Conservation (phyloP, 2,888 invertebrate species). For the Hyppa rectilinea region DNA sequence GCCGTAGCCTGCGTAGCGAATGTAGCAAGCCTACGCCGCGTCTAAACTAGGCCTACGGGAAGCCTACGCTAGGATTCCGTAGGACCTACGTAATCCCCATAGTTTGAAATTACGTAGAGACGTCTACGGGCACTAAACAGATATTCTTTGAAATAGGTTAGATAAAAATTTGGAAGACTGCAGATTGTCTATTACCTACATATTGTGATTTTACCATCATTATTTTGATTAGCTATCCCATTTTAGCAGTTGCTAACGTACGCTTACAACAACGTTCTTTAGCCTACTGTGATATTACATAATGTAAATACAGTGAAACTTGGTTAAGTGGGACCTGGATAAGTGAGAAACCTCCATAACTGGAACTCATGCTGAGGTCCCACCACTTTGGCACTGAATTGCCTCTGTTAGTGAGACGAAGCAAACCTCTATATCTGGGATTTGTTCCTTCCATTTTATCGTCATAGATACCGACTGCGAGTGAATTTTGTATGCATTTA, state of each 20-base stretch:
- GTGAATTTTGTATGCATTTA: no score
- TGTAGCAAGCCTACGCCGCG: slow-evolving; percentile 1
- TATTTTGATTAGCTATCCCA: background rate
- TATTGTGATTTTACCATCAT: background rate
- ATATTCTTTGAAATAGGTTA: background rate
- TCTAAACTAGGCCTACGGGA: background rate
- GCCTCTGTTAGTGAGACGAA: no score
- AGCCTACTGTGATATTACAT: background rate
- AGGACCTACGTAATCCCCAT: background rate
- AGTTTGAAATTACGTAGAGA: background rate
- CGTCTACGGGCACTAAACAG: no score
- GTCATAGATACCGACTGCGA: no score
- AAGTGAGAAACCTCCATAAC: no score
- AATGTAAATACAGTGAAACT: no score
- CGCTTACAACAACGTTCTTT: no score
- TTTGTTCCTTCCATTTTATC: no score
- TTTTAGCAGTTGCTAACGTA: background rate
- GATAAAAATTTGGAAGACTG: background rate
- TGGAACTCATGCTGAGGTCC: no score
- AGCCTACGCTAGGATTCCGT: background rate
- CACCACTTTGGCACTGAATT: no score
- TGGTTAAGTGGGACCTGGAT: no score
- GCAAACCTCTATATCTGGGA: no score
- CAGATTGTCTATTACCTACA: background rate
- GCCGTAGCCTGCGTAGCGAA: background rate